These are phyloP conservation scores for Epicauta chinensis DNA, from an alignment of 1,140 invertebrate genomes.

Conservation along the genomic window DNA sequence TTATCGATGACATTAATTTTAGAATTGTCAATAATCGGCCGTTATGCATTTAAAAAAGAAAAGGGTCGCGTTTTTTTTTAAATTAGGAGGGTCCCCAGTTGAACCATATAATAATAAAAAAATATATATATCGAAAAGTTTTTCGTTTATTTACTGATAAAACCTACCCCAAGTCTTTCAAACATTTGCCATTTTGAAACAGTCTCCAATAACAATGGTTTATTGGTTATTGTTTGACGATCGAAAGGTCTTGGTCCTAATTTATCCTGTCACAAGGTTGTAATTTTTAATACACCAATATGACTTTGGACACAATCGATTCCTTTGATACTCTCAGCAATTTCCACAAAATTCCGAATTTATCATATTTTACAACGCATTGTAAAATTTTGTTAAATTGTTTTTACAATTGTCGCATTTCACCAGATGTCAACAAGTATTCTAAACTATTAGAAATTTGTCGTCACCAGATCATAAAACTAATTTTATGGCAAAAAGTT, in stretches of 20 bases:
- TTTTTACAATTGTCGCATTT: too few relatives aligned
- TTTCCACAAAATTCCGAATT: too few relatives aligned
- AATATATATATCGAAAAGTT: too few relatives aligned
- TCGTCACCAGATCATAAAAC: too few relatives aligned
- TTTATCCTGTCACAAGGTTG: background rate
- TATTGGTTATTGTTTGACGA: constrained; percentile 17
- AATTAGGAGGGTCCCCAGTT: background rate
- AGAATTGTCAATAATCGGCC: constrained; percentile 11
- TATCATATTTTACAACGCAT: too few relatives aligned
- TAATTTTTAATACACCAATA: too few relatives aligned
- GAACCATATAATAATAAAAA: background rate
- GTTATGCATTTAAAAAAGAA: background rate
- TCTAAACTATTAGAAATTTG: too few relatives aligned
- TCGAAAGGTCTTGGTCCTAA: background rate
- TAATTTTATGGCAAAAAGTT: too few relatives aligned
- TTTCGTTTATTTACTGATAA: background rate
- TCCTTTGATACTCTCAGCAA: too few relatives aligned
- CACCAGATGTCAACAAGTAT: too few relatives aligned
- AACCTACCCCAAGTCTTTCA: background rate
- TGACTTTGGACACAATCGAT: too few relatives aligned
- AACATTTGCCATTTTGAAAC: constrained; percentile 9
- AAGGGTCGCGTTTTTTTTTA: background rate
- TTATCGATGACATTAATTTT: constrained; percentile 15
- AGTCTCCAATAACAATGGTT: constrained; percentile 10
- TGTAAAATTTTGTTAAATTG: too few relatives aligned